phyloP scores from a whole-genome alignment of 2,113 vertebrate genomes.

The Taurulus bubalis region DNA sequence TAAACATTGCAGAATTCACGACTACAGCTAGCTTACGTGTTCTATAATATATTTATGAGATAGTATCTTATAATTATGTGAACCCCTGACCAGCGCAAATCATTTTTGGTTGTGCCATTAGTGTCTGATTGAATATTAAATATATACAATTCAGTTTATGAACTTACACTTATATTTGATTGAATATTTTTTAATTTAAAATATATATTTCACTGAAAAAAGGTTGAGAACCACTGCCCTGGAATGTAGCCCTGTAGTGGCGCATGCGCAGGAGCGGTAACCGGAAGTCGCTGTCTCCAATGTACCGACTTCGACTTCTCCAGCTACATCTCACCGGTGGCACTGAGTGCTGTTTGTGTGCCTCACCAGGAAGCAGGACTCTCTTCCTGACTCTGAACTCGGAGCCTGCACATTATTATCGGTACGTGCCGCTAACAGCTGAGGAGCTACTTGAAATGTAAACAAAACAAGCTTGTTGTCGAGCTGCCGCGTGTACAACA shows the following conservation, averaged over 20 bases:
- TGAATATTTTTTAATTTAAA: too few species aligned
- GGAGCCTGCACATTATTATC: not conserved
- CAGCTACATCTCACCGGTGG: not conserved
- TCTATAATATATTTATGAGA: too few species aligned
- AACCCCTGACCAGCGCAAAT: too few species aligned
- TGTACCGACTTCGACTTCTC: not conserved
- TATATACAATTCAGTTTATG: too few species aligned
- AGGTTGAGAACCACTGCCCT: too few species aligned
- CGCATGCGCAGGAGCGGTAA: not conserved
- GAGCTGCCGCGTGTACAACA: not conserved
- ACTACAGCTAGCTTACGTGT: too few species aligned
- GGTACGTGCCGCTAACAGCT: not conserved
- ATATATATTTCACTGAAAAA: too few species aligned
- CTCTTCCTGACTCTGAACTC: not conserved
- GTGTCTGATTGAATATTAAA: too few species aligned
- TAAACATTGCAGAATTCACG: too few species aligned
- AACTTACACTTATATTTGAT: too few species aligned
- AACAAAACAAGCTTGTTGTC: not conserved
- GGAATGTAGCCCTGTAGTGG: not conserved
- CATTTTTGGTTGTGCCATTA: too few species aligned
- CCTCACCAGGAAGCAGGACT: not conserved
- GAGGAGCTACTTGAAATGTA: not conserved
- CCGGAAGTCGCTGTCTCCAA: not conserved
- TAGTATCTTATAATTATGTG: too few species aligned
- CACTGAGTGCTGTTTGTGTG: not conserved